Evolutionary conservation across 2,797 vertebrate genomes (phyloP), one percentile per base, ranked within the genome.

Genomic region (Catharus ustulatus): DNA sequence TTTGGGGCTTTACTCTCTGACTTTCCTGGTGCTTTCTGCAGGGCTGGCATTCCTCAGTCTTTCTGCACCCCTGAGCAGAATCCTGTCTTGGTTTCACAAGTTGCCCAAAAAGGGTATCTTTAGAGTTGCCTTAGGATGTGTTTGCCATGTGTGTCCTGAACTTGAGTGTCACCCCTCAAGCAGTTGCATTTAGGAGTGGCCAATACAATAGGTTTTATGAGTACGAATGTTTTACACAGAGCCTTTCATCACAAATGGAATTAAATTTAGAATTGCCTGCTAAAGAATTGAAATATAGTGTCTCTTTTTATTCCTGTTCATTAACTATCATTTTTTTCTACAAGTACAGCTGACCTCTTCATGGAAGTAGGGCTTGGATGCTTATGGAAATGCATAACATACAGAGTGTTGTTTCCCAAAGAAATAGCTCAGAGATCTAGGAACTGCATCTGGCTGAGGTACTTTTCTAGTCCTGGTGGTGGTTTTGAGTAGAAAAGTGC

Each of bases 1-100:
- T 2, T 1, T 6, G 3, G 46, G 20, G 9, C n/a, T 76, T 55
- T 9, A 23, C 1, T 10, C 3, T 5, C 13, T 5, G 13, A 18
- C n/a, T 73, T 62, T 10, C 10, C 18, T 64, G 22, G 7, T 85
- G 40, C 16, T 23, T 64, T 12, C 26, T 72, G 19, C 0, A 1
- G 13, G 10, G 13, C 32, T 51, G 46, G 11, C 0, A 10, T 84
- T 40, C 29, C 34, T 79, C 43, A 55, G 22, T 52, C 55, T 84
- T 68, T 79, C 23, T 61, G 38, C n/a, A 67, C 22, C 20, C 11
- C 17, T n/a, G 38, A 45, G 27, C 38, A 73, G 68, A 23, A 16
- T 17, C 8, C 40, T 54, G 13, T 81, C 79, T 63, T 78, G 38
- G 5, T 88, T 72, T 82, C 34, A 69, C 9, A 29, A 71, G 42